Conservation (phyloP, 1,140 invertebrate species). For the Dendrolimus punctatus region DNA sequence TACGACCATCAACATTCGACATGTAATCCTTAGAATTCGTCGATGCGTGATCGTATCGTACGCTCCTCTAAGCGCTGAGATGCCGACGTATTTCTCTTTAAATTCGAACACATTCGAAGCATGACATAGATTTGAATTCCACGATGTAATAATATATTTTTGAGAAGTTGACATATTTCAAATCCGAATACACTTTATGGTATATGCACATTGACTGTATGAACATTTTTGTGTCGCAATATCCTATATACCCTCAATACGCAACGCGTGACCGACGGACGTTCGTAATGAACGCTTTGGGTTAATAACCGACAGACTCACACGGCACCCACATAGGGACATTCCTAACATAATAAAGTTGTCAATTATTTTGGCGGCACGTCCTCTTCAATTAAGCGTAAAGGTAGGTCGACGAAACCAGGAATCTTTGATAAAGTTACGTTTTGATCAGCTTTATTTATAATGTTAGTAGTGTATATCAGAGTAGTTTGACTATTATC, state of each 20-base stretch:
- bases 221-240: constrained; percentile 35
- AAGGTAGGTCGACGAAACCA: no score
- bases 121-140: constrained; percentile 38
- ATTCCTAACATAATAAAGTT: constrained; percentile 33
- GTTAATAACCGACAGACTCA: constrained; percentile 44
- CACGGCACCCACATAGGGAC: constrained; percentile 18
- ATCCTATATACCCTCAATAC: constrained; percentile 44
- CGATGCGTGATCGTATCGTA: constrained; percentile 23
- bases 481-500: not conserved
- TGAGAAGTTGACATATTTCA: constrained; percentile 21
- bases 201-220: constrained; percentile 10
- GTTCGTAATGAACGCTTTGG: constrained; percentile 39
- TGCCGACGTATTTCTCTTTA: constrained; percentile 18
- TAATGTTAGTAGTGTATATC: not conserved
- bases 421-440: not conserved
- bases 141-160: constrained; percentile 27
- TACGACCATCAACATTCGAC: constrained; percentile 38
- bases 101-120: constrained; percentile 24
- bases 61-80: constrained; percentile 4
- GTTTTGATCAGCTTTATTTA: not conserved
- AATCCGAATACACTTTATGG: constrained; percentile 9
- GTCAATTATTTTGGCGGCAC: constrained; percentile 15
- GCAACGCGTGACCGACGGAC: constrained; percentile 46
- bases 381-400: constrained; percentile 17
- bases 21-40: constrained; percentile 36